phyloP scores from a whole-genome alignment of 2,113 vertebrate genomes.

The Talpa occidentalis region DNA sequence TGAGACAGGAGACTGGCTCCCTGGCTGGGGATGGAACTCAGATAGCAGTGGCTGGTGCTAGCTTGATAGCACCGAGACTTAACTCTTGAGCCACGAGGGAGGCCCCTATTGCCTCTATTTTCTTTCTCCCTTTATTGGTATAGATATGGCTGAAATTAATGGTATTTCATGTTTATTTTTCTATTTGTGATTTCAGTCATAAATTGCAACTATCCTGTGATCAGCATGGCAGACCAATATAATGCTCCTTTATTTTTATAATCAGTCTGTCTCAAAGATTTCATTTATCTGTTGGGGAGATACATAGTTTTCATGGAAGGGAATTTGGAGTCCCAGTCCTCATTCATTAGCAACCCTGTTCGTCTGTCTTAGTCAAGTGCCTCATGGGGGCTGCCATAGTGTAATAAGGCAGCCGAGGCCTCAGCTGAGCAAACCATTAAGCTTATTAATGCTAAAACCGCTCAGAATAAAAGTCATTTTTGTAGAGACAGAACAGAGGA shows the following conservation, averaged over 20 bases:
- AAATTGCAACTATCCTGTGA: constrained; percentile 64
- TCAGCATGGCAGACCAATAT: constrained; percentile 68
- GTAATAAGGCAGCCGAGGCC: constrained; percentile 30
- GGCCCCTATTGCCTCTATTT: neutral
- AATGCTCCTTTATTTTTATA: constrained; percentile 74
- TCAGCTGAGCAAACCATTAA: constrained; percentile 9
- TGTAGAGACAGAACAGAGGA: neutral
- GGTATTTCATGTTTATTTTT: constrained; percentile 64
- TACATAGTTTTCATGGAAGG: constrained; percentile 25
- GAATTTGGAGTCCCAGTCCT: constrained; percentile 28
- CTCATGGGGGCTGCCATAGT: constrained; percentile 17
- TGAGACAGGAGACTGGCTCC: no score
- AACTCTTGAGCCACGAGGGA: no score
- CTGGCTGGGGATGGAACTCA: no score
- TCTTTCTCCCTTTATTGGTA: constrained; percentile 5
- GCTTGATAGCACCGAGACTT: no score
- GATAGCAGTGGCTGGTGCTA: no score
- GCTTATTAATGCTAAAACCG: constrained; percentile 37
- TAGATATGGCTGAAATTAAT: constrained; percentile 45
- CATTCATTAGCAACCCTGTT: constrained; percentile 62
- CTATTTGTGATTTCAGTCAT: constrained; percentile 58
- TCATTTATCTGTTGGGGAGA: constrained; percentile 64
- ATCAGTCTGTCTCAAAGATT: constrained; percentile 71
- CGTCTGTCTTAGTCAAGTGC: constrained; percentile 47
- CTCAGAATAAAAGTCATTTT: constrained; percentile 34